Evolutionary conservation across 2,113 vertebrate genomes (phyloP), one percentile per base, ranked within the genome.

Genomic region (Odocoileus virginianus): DNA sequence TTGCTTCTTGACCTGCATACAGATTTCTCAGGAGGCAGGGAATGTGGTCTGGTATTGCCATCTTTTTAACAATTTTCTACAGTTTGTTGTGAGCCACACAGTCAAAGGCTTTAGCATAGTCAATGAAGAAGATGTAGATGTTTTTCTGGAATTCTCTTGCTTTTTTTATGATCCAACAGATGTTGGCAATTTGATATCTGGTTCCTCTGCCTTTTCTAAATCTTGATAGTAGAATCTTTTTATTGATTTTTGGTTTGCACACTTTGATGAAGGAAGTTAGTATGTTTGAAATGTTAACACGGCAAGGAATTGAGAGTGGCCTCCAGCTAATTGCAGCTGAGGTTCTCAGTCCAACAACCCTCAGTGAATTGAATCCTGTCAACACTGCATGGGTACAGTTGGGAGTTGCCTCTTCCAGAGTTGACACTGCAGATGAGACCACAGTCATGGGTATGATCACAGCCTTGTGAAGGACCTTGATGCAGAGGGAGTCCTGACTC

Each of bases 61-160:
- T 19, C n/a, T 36, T n/a, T 71, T 71, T 71, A 71, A 71, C n/a
- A 71, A 71, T 71, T 36, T 71, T 71, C n/a, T 4, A 36, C 0
- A 0, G n/a, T 71, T 36, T 71, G 17, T 11, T 71, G 17, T 36
- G 17, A 71, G n/a, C 64, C n/a, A 71, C n/a, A 6, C 0, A 4
- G n/a, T 71, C 64, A 71, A 71, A 71, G 64, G 1, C n/a, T 71
- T n/a, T 21, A 71, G n/a, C 3, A 0, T 67, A 67, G 64, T 67
- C n/a, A 67, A 2, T 67, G 17, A 67, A 21, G 64, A 67, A 67
- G 64, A 67, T 36, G 17, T 36, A 67, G 64, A 36, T 36, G 17
- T 67, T 67, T 67, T 67, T 67, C 17, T 67, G n/a, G n/a, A 67
- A 67, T 21, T 67, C 8, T 67, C 17, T 67, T 67, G n/a, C 64